These are phyloP conservation scores for Sitta carolinensis DNA, from an alignment of 2,797 vertebrate species.

Conservation along the genomic window DNA sequence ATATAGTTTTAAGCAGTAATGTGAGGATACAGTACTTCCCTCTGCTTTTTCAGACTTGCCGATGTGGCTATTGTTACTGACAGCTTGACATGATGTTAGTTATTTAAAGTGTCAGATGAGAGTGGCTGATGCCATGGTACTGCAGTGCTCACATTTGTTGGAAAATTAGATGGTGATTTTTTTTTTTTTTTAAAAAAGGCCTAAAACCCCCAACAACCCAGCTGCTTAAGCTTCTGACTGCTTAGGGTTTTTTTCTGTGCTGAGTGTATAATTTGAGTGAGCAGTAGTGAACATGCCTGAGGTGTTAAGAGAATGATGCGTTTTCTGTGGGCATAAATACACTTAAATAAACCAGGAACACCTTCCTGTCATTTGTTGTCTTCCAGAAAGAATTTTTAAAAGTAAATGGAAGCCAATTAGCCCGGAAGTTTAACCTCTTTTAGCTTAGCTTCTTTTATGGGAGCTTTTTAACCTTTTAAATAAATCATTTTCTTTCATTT, in stretches of 20 bases:
- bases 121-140: conserved; percentile 61
- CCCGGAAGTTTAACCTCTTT: conserved; percentile 79
- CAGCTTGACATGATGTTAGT: conserved; percentile 69
- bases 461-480: conserved; percentile 77
- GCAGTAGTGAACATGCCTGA: conserved; percentile 66
- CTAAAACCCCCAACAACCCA: conserved; percentile 14
- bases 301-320: conserved; percentile 75
- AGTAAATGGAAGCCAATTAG: conserved; percentile 79
- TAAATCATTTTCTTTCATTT: conserved; percentile 74
- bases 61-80: conserved; percentile 66
- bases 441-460: conserved; percentile 74
- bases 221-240: conserved; percentile 65
- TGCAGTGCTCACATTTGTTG: conserved; percentile 67
- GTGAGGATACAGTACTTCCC: conserved; percentile 6
- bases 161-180: conserved; percentile 71
- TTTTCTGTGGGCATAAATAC: conserved; percentile 73
- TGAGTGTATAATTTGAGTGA: conserved; percentile 65
- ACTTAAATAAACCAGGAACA: conserved; percentile 72
- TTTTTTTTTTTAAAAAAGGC: conserved; percentile 29
- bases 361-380: conserved; percentile 74
- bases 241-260: conserved; percentile 48
- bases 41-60: conserved; percentile 62
- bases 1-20: conserved; percentile 42
- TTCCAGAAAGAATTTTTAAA: conserved; percentile 60
- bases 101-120: conserved; percentile 74